phyloP scores from a whole-genome alignment of 2,797 vertebrate species.

The Myotis pilosus region DNA sequence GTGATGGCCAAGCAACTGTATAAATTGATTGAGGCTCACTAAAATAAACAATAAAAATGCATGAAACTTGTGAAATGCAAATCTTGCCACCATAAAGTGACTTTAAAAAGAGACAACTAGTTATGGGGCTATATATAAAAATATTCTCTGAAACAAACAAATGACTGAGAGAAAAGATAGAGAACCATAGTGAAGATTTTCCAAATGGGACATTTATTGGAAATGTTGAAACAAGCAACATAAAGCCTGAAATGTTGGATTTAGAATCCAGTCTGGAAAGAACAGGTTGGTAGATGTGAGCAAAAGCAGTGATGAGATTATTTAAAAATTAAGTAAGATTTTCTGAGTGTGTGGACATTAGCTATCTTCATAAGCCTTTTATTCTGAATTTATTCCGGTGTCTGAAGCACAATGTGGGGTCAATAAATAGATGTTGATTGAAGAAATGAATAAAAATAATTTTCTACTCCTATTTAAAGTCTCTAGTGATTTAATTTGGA shows the following conservation, averaged over 20 bases:
- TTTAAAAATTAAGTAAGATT: background rate
- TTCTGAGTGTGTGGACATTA: background rate
- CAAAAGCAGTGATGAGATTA: background rate
- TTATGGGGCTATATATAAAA: background rate
- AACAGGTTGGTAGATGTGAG: background rate
- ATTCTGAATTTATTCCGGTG: background rate
- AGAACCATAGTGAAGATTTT: background rate
- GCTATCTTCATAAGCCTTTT: background rate
- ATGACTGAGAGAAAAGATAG: background rate
- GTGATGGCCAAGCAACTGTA: background rate
- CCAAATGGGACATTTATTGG: background rate
- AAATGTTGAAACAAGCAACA: background rate
- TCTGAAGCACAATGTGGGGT: background rate
- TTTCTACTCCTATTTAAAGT: background rate
- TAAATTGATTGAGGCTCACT: background rate
- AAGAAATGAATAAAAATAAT: background rate
- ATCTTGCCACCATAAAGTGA: background rate
- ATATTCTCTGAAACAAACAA: background rate
- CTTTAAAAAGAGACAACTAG: background rate
- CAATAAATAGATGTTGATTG: background rate
- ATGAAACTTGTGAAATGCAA: background rate
- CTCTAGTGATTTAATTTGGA: conserved; percentile 1
- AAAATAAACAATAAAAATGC: background rate
- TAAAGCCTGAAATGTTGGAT: background rate
- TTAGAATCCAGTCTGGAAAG: background rate